Base-by-base conservation (phyloP, 2,797 vertebrate genomes). In the Arnoldichthys spilopterus region DNA sequence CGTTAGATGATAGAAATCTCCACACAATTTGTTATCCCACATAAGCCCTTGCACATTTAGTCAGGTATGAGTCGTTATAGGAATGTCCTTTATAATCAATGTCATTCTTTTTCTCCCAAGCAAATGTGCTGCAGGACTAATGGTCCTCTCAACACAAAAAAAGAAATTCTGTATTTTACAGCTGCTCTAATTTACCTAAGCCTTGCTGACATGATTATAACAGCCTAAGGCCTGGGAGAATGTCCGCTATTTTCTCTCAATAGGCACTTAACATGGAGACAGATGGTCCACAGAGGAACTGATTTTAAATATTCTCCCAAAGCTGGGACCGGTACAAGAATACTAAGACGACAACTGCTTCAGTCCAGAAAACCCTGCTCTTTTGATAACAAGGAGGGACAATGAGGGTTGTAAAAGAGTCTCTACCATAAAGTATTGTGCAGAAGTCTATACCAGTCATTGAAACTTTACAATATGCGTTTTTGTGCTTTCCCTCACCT, bases 171-270 rank as follows among this genome's bases (percentile, higher is more conserved):
- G 20, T 8, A 22, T n/a, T 24, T 40, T 66, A 24, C 32, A 40
- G n/a, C 63, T 24, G 61, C 62, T 67, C 40, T 43, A 67, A 47
- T 47, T 26, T 8, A 67, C 64, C 32, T 40, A 34, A n/a, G 32
- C 20, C 30, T n/a, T 40, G 32, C 34, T 26, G 22, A 34, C 59
- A 34, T 62, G 59, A 34, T 62, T 62, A 62, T 1, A 1, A 18
- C 16, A 34, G 30, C 16, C 3, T 32, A 37, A 13, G 22, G 61
- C 32, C 18, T 8, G 11, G 62, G n/a, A 20, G 20, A 64, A 13
- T 64, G 22, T 64, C 3, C 4, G 7, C 32, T n/a, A 37, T 37
- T 63, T 64, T 34, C 62, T 37, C 30, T 34, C 59, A 61, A 20
- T 34, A 20, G 59, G 28, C 62, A 40, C 20, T 64, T 64, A 40